phyloP scores from a whole-genome alignment of 92 coral and sea anemone species.

The Paragorgia papillata region DNA sequence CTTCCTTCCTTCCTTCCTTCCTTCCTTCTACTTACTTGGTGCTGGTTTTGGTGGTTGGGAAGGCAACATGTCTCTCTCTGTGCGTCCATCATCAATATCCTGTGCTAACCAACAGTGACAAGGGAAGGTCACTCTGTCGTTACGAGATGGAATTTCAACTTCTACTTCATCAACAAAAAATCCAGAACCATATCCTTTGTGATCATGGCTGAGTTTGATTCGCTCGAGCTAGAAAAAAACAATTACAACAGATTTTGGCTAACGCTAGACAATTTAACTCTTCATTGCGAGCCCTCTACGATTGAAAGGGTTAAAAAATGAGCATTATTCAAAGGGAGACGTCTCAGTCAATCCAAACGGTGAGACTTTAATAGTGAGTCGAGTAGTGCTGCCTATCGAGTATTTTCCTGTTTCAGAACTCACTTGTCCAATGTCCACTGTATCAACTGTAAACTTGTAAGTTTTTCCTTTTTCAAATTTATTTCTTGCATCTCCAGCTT shows the following conservation, averaged over 20 bases:
- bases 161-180: conserved; percentile 98
- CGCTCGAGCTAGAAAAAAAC: conserved; percentile 75
- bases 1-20: too few relatives aligned
- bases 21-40: conserved; percentile 75
- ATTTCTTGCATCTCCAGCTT: conserved; percentile 92
- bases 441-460: conserved; percentile 96
- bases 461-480: conserved; percentile 98
- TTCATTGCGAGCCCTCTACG: too few relatives aligned
- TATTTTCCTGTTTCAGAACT: not conserved
- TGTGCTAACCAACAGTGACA: conserved; percentile 99
- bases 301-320: too few relatives aligned
- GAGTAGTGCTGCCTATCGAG: too few relatives aligned
- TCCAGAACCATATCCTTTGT: conserved; percentile 96
- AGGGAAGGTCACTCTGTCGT: conserved; percentile 94
- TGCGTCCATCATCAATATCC: conserved; percentile 94
- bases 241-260: not conserved
- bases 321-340: too few relatives aligned
- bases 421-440: conserved; percentile 97
- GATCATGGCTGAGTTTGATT: conserved; percentile 97
- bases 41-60: conserved; percentile 62
- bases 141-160: conserved; percentile 93
- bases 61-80: conserved; percentile 92
- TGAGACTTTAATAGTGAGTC: too few relatives aligned
- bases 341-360: too few relatives aligned
- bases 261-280: too few relatives aligned